phyloP scores from a whole-genome alignment of 2,113 vertebrate species.

The Ptyas mucosa region DNA sequence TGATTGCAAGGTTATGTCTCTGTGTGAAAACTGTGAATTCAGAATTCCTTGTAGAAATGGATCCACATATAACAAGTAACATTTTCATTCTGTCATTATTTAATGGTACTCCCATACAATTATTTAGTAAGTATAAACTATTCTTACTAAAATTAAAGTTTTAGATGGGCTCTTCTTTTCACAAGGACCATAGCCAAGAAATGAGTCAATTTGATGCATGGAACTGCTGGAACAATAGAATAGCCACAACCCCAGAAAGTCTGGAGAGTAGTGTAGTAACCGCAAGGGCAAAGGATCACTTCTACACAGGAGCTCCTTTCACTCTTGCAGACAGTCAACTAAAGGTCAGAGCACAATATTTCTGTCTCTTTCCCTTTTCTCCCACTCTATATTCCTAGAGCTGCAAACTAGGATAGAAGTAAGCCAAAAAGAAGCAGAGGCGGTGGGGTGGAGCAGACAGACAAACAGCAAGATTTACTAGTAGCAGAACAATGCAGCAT shows the following conservation, averaged over 20 bases:
- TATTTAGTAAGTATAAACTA: neutral
- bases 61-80: neutral
- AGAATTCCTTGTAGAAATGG: neutral
- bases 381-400: slow-evolving; percentile 52
- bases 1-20: neutral
- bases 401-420: slow-evolving; percentile 64
- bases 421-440: slow-evolving; percentile 58
- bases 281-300: slow-evolving; percentile 65
- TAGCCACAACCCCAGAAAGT: slow-evolving; percentile 69
- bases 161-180: slow-evolving; percentile 60
- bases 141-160: slow-evolving; percentile 23
- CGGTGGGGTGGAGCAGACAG: neutral
- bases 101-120: neutral
- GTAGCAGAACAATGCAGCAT: slow-evolving; percentile 54
- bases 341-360: slow-evolving; percentile 69
- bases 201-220: slow-evolving; percentile 65
- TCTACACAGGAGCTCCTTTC: slow-evolving; percentile 72
- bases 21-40: neutral
- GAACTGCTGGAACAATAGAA: slow-evolving; percentile 62
- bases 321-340: slow-evolving; percentile 73
- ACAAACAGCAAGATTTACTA: slow-evolving; percentile 55
- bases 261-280: slow-evolving; percentile 60
- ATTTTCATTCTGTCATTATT: neutral
- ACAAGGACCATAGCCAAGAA: slow-evolving; percentile 65
- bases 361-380: slow-evolving; percentile 38